Evolutionary conservation across 2,888 invertebrate species (phyloP), one percentile per base, ranked within the genome.

Genomic region (Phyto melanocephala): DNA sequence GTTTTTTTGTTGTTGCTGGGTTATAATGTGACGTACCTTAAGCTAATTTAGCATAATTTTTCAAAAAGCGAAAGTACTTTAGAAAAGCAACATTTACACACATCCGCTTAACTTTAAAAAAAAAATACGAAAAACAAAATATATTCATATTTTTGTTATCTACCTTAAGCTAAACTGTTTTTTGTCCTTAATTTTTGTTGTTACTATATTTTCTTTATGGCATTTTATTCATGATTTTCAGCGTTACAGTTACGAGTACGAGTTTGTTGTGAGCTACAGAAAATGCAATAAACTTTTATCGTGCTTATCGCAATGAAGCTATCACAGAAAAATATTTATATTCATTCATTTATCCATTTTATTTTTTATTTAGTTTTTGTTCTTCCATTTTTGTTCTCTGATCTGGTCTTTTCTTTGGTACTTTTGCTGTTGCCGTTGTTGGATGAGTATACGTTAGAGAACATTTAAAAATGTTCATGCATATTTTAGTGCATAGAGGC

Each of bases 31-130:
- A 67, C 70, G 37, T 82, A 82, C 75, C 71, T 82, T 71, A 54
- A 82, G 79, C 75, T 79, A 82, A 82, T 82, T 82, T 79, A 75
- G 65, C 45, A 79, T 79, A 82, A 76, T 82, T 82, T 79, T 82
- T 76, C 72, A 79, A 67, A 78, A 71, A 79, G 56, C 40, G 67
- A 82, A 67, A 82, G 79, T 56, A 71, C 75, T 79, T 82, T 65
- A 77, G 47, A 75, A 54, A 50, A 52, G 47, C 40, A 50, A 56
- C 35, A 42, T 15, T 22, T 54, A 24, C 35, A 8, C 28, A 71
- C 50, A 71, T 67, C 54, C 62, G 52, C 62, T 60, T 10, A 45
- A 11, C 10, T n/a, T 28, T 3, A 28, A 28, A 15, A 42, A 15
- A 47, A 35, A 33, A 17, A 42, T n/a, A 74, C 56, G n/a, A n/a